These are phyloP conservation scores for Rhopalosiphum nymphaeae DNA, from an alignment of 2,888 invertebrate genomes.

Conservation along the genomic window DNA sequence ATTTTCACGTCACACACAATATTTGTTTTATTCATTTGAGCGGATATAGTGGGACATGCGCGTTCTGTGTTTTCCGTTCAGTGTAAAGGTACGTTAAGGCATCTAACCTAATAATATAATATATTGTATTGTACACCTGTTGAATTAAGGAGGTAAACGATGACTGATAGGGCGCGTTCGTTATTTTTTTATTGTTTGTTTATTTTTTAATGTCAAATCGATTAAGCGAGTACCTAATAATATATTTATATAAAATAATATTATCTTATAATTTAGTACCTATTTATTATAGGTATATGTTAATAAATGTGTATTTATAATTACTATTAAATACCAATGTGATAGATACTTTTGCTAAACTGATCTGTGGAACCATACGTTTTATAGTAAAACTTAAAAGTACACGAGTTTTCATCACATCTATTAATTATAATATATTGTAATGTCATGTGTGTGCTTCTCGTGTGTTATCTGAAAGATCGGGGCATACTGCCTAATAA, in stretches of 20 bases:
- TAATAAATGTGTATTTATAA: neutral
- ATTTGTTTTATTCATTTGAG: neutral
- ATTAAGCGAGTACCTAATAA: neutral
- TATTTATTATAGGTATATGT: neutral
- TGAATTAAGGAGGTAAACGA: conserved; percentile 16
- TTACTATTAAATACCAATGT: neutral
- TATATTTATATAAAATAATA: neutral
- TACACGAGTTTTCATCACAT: neutral
- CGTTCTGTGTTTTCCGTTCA: neutral
- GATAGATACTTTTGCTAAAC: neutral
- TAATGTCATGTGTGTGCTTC: neutral
- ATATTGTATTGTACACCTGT: neutral
- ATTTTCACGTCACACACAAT: neutral
- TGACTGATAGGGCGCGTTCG: conserved; percentile 36
- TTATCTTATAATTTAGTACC: neutral
- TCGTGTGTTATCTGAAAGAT: neutral
- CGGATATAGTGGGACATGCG: neutral
- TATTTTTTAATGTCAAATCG: neutral
- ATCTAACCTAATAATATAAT: neutral
- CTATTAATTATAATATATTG: neutral
- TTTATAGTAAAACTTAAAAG: neutral
- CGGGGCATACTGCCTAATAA: neutral
- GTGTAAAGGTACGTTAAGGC: neutral
- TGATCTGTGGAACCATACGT: neutral
- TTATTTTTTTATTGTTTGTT: conserved; percentile 37